phyloP scores from a whole-genome alignment of 2,797 vertebrate species.

The Periparus ater region DNA sequence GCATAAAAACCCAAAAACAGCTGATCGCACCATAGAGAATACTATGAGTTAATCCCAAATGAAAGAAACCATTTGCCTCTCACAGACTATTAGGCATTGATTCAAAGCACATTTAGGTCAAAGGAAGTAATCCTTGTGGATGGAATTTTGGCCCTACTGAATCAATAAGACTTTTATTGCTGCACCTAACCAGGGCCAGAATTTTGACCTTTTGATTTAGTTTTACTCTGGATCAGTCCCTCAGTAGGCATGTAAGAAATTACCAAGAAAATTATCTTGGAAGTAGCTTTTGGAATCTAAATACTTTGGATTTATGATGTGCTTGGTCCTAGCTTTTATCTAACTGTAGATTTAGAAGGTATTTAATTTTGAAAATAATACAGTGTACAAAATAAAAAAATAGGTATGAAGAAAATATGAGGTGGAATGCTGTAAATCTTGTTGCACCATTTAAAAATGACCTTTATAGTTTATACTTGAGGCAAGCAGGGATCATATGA shows the following conservation, averaged over 20 bases:
- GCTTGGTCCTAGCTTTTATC: background rate
- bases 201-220: background rate
- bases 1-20: background rate
- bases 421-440: background rate
- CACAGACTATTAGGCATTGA: slow-evolving; percentile 45
- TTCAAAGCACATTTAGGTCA: slow-evolving; percentile 64
- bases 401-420: background rate
- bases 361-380: background rate
- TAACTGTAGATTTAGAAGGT: background rate
- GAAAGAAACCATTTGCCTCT: slow-evolving; percentile 48
- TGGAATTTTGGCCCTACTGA: slow-evolving; percentile 36
- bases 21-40: background rate
- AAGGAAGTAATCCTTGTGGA: slow-evolving; percentile 51
- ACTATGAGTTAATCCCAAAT: slow-evolving; percentile 45
- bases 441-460: background rate
- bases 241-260: background rate
- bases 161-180: background rate
- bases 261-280: background rate
- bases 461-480: background rate
- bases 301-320: background rate
- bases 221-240: background rate
- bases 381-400: background rate
- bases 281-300: background rate
- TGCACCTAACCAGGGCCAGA: background rate
- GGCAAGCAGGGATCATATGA: background rate